These are phyloP conservation scores for Aleiodes testaceus DNA, from an alignment of 2,888 invertebrate genomes.

Conservation along the genomic window DNA sequence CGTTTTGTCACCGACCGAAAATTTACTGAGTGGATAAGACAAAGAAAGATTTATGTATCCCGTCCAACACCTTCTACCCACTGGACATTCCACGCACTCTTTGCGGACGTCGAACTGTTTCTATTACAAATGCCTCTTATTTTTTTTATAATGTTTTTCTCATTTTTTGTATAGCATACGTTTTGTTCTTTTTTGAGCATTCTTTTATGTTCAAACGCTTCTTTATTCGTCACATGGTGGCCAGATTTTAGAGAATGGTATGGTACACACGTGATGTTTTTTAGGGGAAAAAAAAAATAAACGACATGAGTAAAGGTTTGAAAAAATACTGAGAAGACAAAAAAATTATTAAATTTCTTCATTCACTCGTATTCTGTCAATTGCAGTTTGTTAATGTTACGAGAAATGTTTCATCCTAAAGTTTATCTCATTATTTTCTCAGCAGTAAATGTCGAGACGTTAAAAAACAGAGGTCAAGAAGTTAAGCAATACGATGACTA, in stretches of 20 bases:
- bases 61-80: conserved; percentile 23
- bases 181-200: conserved; percentile 13
- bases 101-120: conserved; percentile 25
- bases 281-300: conserved; percentile 37
- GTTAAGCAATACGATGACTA: conserved; percentile 60
- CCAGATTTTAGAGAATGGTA: conserved; percentile 39
- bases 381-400: conserved; percentile 17
- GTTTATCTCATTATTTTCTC: conserved; percentile 60
- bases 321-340: conserved; percentile 11
- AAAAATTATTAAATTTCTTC: background rate
- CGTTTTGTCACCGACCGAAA: conserved; percentile 8
- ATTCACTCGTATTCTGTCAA: conserved; percentile 1
- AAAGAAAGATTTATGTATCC: conserved; percentile 23
- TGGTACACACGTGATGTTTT: conserved; percentile 38
- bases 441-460: conserved; percentile 52
- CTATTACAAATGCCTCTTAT: background rate
- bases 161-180: background rate
- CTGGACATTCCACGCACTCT: conserved; percentile 29
- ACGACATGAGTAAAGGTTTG: conserved; percentile 22
- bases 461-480: conserved; percentile 66
- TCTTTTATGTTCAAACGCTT: conserved; percentile 16
- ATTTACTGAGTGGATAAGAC: conserved; percentile 29
- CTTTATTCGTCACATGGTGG: conserved; percentile 26
- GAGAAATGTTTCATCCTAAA: conserved; percentile 14
- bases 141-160: conserved; percentile 8